These are phyloP conservation scores for Meta bourneti DNA, from an alignment of 2,888 invertebrate genomes.

Conservation along the genomic window DNA sequence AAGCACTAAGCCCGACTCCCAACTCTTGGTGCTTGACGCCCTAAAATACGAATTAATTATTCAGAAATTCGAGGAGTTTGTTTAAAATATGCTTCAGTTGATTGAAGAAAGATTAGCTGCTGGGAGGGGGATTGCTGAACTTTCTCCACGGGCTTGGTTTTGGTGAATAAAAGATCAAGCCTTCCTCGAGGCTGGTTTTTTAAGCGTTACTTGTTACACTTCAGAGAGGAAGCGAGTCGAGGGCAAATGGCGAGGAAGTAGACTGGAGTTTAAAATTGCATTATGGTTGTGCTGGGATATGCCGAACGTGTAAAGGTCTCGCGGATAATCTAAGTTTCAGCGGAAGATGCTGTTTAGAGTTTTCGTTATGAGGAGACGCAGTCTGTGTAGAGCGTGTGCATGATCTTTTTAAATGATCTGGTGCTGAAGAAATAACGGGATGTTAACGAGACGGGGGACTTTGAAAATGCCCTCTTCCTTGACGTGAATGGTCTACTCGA, in stretches of 20 bases:
- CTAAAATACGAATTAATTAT: conserved; percentile 64
- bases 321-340: background rate
- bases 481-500: no score
- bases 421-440: no score
- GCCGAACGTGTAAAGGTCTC: background rate
- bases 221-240: background rate
- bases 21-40: background rate
- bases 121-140: background rate
- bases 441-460: no score
- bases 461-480: no score
- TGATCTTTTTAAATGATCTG: no score
- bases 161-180: conserved; percentile 33
- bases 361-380: no score
- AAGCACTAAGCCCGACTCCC: background rate
- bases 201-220: background rate
- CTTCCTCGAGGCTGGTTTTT: background rate
- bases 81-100: conserved; percentile 54
- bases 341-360: no score
- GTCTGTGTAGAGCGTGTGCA: no score
- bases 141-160: background rate
- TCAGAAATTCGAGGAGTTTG: conserved; percentile 51
- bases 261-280: conserved; percentile 16
- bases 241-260: background rate
- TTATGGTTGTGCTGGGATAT: background rate
- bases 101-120: conserved; percentile 53